phyloP scores from a whole-genome alignment of 2,113 vertebrate genomes.

The Camelus dromedarius region DNA sequence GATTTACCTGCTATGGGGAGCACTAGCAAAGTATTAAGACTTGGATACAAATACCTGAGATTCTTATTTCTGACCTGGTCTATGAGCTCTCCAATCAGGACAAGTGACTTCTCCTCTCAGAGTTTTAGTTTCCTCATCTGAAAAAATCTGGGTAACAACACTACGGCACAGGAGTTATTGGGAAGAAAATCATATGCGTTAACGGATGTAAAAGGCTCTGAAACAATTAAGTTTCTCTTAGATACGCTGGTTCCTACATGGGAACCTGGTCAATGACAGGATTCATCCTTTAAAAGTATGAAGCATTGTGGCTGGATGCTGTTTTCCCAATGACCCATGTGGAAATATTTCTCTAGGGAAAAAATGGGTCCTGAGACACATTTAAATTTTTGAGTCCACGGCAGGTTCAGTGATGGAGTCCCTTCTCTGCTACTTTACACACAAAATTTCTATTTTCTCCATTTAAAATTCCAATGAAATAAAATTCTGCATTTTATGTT shows the following conservation, averaged over 20 bases:
- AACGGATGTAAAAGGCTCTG: background rate
- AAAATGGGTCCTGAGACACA: background rate
- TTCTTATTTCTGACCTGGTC: conserved; percentile 11
- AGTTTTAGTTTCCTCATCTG: background rate
- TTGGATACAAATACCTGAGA: background rate
- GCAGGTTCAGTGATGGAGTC: background rate
- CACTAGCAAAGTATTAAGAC: background rate
- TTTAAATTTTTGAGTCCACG: conserved; percentile 43
- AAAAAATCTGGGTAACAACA: background rate
- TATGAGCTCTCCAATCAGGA: background rate
- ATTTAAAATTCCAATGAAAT: conserved; percentile 69
- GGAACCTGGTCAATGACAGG: conserved; percentile 4
- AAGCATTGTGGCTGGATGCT: background rate
- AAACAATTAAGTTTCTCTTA: conserved; percentile 2
- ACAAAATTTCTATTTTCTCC: background rate
- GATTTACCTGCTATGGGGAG: background rate
- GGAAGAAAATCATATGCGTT: background rate
- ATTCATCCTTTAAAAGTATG: conserved; percentile 17
- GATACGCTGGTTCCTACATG: background rate
- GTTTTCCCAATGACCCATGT: background rate
- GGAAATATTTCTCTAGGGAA: conserved; percentile 58
- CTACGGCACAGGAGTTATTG: background rate
- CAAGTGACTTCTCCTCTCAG: background rate
- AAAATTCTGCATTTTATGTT: conserved; percentile 55
- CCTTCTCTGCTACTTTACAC: background rate